phyloP scores from a whole-genome alignment of 1,140 invertebrate genomes.

The Drosophila ananassae region DNA sequence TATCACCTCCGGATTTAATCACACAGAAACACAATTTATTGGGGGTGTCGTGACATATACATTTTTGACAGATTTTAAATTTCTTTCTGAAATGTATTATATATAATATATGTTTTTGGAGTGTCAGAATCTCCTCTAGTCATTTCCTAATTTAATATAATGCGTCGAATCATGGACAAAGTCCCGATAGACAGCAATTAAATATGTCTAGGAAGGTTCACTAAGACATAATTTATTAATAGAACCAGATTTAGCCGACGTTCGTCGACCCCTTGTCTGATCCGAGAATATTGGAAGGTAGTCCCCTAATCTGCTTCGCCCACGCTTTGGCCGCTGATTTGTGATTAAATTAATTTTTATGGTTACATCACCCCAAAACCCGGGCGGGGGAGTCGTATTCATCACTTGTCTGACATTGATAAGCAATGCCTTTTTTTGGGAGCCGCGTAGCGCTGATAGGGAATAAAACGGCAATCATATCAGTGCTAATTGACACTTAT shows the following conservation, averaged over 20 bases:
- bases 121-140: constrained; percentile 14
- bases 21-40: constrained; percentile 36
- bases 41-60: constrained; percentile 21
- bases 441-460: constrained; percentile 27
- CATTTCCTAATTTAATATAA: constrained; percentile 30
- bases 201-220: constrained; percentile 20
- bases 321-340: constrained; percentile 32
- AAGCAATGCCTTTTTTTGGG: constrained; percentile 35
- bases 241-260: constrained; percentile 22
- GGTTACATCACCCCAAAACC: constrained; percentile 61
- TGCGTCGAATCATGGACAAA: constrained; percentile 17
- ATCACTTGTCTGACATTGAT: constrained; percentile 54
- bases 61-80: constrained; percentile 2
- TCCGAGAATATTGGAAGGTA: constrained; percentile 33
- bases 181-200: constrained; percentile 24
- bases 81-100: not conserved
- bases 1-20: constrained; percentile 46
- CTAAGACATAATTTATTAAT: not conserved
- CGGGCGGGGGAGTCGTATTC: constrained; percentile 30
- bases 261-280: constrained; percentile 25
- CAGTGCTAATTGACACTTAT: constrained; percentile 75
- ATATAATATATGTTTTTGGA: constrained; percentile 12
- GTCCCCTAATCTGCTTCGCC: constrained; percentile 37
- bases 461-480: constrained; percentile 51
- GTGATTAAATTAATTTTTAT: constrained; percentile 60